Conservation (phyloP, 2,113 vertebrate species). For the Pterocles gutturalis region DNA sequence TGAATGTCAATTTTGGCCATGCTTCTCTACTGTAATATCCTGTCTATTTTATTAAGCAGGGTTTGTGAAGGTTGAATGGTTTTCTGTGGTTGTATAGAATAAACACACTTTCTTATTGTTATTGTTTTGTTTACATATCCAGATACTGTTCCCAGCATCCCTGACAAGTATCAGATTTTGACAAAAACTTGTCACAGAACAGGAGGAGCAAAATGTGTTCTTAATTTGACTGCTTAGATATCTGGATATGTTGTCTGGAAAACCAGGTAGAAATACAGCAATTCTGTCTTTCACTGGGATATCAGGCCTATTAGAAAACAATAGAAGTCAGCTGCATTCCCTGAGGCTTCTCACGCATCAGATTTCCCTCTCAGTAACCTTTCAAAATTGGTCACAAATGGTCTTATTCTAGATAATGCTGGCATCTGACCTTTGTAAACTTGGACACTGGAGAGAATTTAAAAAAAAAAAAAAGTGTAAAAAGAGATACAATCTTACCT, state of each 20-base stretch:
- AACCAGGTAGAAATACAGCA: neutral
- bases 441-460: conserved; percentile 44
- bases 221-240: neutral
- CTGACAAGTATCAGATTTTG: neutral
- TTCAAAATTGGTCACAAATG: conserved; percentile 70
- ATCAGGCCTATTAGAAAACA: conserved; percentile 16
- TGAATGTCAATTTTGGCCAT: neutral
- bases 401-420: conserved; percentile 70
- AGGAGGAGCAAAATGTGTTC: neutral
- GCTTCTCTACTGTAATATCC: neutral
- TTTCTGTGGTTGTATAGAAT: neutral
- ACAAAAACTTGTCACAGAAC: neutral
- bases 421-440: conserved; percentile 77
- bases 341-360: neutral
- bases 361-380: conserved; percentile 66
- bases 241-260: neutral
- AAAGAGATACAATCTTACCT: conserved; percentile 61
- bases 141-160: neutral
- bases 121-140: neutral
- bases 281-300: neutral
- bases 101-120: neutral
- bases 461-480: conserved; percentile 48
- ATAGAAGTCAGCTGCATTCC: conserved; percentile 6
- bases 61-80: neutral
- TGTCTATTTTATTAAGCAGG: neutral